These are phyloP conservation scores for Chelon labrosus DNA, from an alignment of 2,797 vertebrate species.

Conservation along the genomic window DNA sequence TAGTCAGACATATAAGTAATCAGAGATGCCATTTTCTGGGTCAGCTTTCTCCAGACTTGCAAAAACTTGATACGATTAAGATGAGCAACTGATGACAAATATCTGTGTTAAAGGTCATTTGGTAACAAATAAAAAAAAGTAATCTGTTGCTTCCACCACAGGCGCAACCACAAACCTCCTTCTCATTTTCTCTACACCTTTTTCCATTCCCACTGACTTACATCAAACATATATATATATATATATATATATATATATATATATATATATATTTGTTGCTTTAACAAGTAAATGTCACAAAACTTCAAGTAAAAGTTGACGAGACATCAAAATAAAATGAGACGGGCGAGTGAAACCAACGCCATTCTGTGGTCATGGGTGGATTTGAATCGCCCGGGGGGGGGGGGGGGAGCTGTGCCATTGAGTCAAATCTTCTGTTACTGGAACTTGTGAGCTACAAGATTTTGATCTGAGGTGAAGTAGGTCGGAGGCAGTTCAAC, in stretches of 20 bases:
- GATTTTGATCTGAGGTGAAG: conserved; percentile 61
- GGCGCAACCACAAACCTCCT: background rate
- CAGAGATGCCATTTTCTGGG: background rate
- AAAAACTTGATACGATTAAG: background rate
- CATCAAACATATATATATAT: background rate
- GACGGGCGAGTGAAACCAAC: background rate
- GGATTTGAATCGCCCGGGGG: background rate
- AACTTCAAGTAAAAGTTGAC: background rate
- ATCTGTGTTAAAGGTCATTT: background rate
- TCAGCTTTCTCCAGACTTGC: conserved; percentile 1
- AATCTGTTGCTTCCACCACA: background rate
- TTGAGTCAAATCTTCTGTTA: background rate
- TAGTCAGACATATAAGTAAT: too few relatives aligned
- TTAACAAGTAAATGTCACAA: background rate
- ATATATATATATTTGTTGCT: background rate
- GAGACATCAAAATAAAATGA: background rate
- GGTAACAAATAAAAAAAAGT: background rate
- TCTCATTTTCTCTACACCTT: background rate
- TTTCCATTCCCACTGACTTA: background rate
- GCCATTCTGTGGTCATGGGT: background rate
- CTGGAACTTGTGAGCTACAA: background rate
- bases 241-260: background rate
- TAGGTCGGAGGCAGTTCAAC: conserved; percentile 44
- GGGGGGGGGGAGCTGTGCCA: background rate
- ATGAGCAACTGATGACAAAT: too few relatives aligned